Base-by-base conservation (phyloP, 2,888 invertebrate species). In the Cephus nigrinus region DNA sequence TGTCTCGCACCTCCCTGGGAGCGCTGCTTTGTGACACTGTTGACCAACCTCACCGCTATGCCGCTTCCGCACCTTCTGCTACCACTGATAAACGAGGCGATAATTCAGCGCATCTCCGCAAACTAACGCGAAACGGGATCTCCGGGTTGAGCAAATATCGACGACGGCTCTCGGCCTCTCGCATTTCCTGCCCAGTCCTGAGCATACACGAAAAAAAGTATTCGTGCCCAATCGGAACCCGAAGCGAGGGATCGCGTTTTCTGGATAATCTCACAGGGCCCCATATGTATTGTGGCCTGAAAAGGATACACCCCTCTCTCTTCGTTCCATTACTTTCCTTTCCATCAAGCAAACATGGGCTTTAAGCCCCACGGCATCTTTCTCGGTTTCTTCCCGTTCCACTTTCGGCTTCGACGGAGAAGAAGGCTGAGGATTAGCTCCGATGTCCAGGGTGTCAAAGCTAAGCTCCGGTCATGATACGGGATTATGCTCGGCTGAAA, bases 401-500 rank as follows among this genome's bases (percentile, higher is more conserved):
- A 76, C 78, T 80, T 78, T 79, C 72, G 74, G 79, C 68, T 78
- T 78, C 32, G 73, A 34, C 79, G 76, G 82, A 82, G 82, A 83
- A 82, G 76, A 74, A 78, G 78, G 32, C 31, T 72, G 82, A 81
- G 88, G 88, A 90, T 90, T 89, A 89, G 84, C 76, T 78, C 79
- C 78, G 82, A 83, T 86, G 86, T 85, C 84, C 83, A 83, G 84
- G 86, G 86, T 87, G 89, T 89, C 88, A 86, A 86, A 85, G 86
- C 84, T 89, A 88, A 90, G 87, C 88, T 84, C 80, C 82, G 82
- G 83, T 82, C 87, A 86, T 90, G 90, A 90, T 90, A 90, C 83
- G 84, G 88, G 87, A 89, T 90, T 90, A 89, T 83, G 84, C 84
- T 81, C 84, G 87, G 83, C 86, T 88, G 90, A 88, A 88, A 88